Evolutionary conservation across 2,888 invertebrate species (phyloP), one percentile per base, ranked within the genome.

Genomic region (Eilema depressum): DNA sequence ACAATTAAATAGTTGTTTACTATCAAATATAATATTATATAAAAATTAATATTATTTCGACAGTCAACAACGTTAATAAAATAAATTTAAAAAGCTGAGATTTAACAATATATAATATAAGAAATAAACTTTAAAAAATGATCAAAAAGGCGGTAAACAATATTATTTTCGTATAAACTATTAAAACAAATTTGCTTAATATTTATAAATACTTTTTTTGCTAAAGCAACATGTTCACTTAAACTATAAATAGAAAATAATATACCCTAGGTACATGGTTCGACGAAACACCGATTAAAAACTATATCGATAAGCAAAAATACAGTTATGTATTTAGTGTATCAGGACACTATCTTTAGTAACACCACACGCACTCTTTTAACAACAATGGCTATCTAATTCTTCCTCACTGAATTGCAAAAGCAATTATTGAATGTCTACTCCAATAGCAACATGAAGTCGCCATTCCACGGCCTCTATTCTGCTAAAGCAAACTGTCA

Each of bases 1-100:
- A 74, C 71, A 71, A 80, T 80, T 71, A 23, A 25, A 47, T 63
- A 68, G 61, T 71, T 71, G 74, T 66, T 65, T 61, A 77, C 80
- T 80, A 78, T 75, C 75, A 74, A 82, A 78, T 71, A 65, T 75
- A 73, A 37, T 70, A 20, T 26, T 63, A 65, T 75, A 63, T 68
- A 41, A 57, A 10, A 65, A 53, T 57, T 0, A 65, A 41, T 5
- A 78, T 73, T 60, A 78, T 73, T 60, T 79, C 75, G 83, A 82
- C 83, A 77, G 74, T 69, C 20, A 71, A 72, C 78, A 74, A 73
- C 73, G 56, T 53, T 67, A n/a, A 56, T 67, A 57, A 68, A 59
- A 61, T 26, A 61, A 59, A 28, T 59, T 67, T 59, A 66, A 68
- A 69, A 62, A 73, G 68, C 67, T 73, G 68, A 75, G 69, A 73